Percentiles rank a stretch among this genome's conserved stretches.
These are phyloP conservation scores for Pteropus rufus DNA, from an alignment of 2,797 vertebrate genomes.

Conservation along the genomic window DNA sequence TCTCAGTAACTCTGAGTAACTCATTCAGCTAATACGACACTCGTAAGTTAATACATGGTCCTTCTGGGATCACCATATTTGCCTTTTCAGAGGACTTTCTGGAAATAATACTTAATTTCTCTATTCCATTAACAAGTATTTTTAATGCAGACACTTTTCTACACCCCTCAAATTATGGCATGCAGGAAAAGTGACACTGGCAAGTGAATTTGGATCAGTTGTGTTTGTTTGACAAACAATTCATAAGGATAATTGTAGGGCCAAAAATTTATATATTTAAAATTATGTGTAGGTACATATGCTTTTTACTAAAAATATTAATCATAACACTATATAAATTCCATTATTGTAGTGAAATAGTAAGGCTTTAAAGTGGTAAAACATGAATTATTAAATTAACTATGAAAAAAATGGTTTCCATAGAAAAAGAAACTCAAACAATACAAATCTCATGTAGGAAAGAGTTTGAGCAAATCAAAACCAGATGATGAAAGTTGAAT, in stretches of 20 bases:
- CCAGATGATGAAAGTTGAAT: conserved; percentile 46
- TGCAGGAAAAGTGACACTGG: neutral
- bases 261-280: neutral
- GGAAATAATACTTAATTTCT: neutral
- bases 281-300: neutral
- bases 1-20: neutral
- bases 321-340: conserved; percentile 29
- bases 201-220: neutral
- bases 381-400: conserved; percentile 60
- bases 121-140: neutral
- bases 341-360: conserved; percentile 37
- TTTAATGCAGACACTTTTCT: neutral
- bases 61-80: neutral
- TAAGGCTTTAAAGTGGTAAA: conserved; percentile 57
- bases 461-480: conserved; percentile 60
- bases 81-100: neutral
- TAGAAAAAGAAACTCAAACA: conserved; percentile 65
- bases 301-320: conserved; percentile 44
- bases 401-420: conserved; percentile 52
- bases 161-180: neutral
- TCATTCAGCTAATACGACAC: neutral
- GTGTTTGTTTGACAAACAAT: neutral
- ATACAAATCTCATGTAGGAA: conserved; percentile 48
- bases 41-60: neutral
- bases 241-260: neutral